Conservation (phyloP, 2,113 vertebrate species). For the Microtus pennsylvanicus region DNA sequence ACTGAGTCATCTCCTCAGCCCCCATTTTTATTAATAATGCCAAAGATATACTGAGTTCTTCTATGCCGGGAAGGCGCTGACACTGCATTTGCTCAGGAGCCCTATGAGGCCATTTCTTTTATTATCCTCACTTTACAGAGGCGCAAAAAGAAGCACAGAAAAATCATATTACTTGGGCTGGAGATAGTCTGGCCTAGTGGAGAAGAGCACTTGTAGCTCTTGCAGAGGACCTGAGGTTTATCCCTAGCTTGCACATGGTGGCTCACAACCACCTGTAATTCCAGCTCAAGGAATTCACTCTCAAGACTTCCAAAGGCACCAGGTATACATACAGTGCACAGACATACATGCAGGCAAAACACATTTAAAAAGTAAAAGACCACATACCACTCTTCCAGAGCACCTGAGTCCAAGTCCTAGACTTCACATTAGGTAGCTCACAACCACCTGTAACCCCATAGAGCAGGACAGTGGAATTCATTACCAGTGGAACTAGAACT, state of each 20-base stretch:
- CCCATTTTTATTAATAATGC: not conserved
- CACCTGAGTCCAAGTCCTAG: not conserved
- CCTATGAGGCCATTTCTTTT: slow-evolving; percentile 19
- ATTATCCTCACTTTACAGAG: not conserved
- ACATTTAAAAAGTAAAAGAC: not conserved
- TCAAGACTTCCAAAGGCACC: not conserved
- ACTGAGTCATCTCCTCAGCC: too few relatives aligned
- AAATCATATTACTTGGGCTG: not conserved
- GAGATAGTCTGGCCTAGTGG: not conserved
- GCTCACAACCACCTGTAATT: not conserved
- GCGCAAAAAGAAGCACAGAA: not conserved
- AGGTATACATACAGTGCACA: not conserved
- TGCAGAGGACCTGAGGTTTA: not conserved
- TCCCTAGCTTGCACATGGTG: not conserved
- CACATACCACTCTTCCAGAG: not conserved
- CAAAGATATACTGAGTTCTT: not conserved
- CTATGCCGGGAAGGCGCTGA: not conserved
- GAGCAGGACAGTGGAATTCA: not conserved
- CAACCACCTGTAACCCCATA: not conserved
- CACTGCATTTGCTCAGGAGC: not conserved
- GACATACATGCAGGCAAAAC: not conserved
- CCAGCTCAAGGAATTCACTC: not conserved
- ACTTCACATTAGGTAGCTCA: not conserved
- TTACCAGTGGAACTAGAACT: not conserved
- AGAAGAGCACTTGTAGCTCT: not conserved